Evolutionary conservation across 2,888 invertebrate species (phyloP), one percentile per base, ranked within the genome.

Genomic region (Rhogogaster chlorosoma): DNA sequence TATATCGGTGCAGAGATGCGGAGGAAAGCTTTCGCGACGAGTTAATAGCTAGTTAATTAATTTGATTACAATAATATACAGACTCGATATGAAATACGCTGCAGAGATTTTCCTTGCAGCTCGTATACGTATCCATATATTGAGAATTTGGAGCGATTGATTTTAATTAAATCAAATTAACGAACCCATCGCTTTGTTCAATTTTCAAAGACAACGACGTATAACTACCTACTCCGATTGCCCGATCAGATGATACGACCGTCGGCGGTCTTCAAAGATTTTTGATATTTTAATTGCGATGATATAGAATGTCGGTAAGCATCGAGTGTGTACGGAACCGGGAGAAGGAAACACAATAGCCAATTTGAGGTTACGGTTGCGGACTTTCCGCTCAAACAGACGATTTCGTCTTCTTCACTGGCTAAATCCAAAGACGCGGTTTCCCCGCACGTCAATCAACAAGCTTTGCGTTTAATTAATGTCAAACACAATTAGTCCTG

Each of bases 401-500:
- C 67, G 22, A 67, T 67, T 10, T 77, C 32, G 38, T 61, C 57
- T 61, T 49, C 36, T 80, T 80, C 64, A 64, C 22, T 61, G 61
- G 22, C 26, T 61, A 22, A 57, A 80, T 57, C 38, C 57, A 15
- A 45, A 70, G 26, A 26, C 70, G 83, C 49, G 29, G 67, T 67
- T 78, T 85, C n/a, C 29, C 12, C 78, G 61, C 32, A 36, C 84
- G 80, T 70, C 61, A 70, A 61, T 84, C 49, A 70, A n/a, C 26
- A 45, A 71, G 38, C 45, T 10, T 71, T 15, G 4, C 26, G 49
- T 86, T 88, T 88, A 90, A 90, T 90, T 89, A 90, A 90, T 90
- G 91, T 91, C 90, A 89, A 91, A 89, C 87, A 88, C 89, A 91
- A 90, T 90, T 90, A 90, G 88, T 88, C 87, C 87, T 88, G 90